Evolutionary conservation across 2,888 invertebrate genomes (phyloP).

Genomic region (Aphelenchoides bicaudatus): DNA sequence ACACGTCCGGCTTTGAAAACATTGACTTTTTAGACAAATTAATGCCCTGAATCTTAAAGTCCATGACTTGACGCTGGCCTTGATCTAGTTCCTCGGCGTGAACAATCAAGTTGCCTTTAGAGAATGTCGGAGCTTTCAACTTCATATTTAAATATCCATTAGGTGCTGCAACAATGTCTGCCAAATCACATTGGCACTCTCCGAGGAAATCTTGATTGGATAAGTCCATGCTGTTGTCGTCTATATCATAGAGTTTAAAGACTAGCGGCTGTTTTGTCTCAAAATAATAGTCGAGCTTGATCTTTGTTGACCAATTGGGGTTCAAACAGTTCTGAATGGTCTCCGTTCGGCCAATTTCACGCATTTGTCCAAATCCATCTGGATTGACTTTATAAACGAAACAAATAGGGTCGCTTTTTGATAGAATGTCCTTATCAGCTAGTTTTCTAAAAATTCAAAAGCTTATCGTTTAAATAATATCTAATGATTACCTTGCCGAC

Average conservation of each 20-base stretch:
- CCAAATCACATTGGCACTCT: conserved; percentile 65
- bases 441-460: conserved; percentile 42
- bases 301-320: conserved; percentile 49
- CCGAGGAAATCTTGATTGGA: conserved; percentile 65
- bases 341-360: conserved; percentile 53
- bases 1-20: conserved; percentile 56
- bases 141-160: conserved; percentile 29
- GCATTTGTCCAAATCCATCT: neutral
- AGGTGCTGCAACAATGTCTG: conserved; percentile 63
- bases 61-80: conserved; percentile 34
- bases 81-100: conserved; percentile 46
- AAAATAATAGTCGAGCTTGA: conserved; percentile 52
- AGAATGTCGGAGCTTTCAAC: conserved; percentile 20
- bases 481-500: no score
- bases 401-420: conserved; percentile 58
- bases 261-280: conserved; percentile 51
- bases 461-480: neutral
- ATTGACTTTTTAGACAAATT: conserved; percentile 50
- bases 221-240: conserved; percentile 36
- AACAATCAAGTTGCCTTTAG: conserved; percentile 36
- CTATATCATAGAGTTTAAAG: conserved; percentile 57
- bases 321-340: conserved; percentile 48
- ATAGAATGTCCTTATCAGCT: conserved; percentile 49
- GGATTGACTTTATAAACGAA: conserved; percentile 32
- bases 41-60: conserved; percentile 31